phyloP scores from a whole-genome alignment of 2,113 vertebrate genomes.

The Morone chrysops region DNA sequence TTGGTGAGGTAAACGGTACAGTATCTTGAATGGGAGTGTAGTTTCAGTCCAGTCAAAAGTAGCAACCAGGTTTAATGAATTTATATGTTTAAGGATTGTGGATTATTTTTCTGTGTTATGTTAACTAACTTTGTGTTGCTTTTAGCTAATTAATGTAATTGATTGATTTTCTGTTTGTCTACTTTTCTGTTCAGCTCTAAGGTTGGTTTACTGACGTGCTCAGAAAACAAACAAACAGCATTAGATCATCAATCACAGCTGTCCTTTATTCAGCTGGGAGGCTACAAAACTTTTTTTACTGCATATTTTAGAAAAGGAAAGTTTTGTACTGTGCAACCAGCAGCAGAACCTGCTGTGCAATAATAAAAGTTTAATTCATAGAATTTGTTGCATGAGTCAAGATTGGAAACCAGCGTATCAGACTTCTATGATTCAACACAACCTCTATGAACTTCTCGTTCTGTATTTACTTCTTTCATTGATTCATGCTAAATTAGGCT shows the following conservation, averaged over 20 bases:
- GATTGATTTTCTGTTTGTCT: not conserved
- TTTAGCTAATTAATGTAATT: not conserved
- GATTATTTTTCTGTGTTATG: not conserved
- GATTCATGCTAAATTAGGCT: slow-evolving; percentile 8
- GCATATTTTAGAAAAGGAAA: not conserved
- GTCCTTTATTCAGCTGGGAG: not conserved
- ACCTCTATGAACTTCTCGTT: slow-evolving; percentile 4
- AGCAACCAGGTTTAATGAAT: not conserved
- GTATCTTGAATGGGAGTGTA: too few species aligned
- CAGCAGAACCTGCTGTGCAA: not conserved
- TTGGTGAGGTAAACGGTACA: too few species aligned
- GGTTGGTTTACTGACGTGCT: not conserved
- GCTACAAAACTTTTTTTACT: not conserved
- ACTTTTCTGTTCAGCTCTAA: not conserved
- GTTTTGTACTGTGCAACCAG: not conserved
- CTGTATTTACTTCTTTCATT: not conserved
- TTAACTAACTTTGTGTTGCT: not conserved
- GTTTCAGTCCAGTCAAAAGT: not conserved
- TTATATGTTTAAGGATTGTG: not conserved
- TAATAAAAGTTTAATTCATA: not conserved
- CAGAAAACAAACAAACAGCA: not conserved
- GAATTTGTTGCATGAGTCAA: not conserved
- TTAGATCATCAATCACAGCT: not conserved
- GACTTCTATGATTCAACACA: not conserved
- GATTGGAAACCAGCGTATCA: not conserved